phyloP scores from a whole-genome alignment of 2,113 vertebrate genomes.

The Laterallus jamaicensis region DNA sequence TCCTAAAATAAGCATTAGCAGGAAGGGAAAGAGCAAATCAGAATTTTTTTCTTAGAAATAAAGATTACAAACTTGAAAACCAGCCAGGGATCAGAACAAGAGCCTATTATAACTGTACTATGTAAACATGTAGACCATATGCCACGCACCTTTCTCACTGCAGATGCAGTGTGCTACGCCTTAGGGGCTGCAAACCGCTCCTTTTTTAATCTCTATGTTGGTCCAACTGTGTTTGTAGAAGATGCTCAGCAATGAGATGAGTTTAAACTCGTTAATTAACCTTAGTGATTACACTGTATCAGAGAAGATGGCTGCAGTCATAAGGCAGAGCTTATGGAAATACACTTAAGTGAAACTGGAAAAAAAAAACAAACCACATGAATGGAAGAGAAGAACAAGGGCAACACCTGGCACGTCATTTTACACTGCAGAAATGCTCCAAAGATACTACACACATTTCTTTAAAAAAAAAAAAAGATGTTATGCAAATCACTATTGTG shows the following conservation, averaged over 20 bases:
- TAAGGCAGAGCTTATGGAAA: not conserved
- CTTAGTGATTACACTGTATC: not conserved
- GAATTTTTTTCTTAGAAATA: not conserved
- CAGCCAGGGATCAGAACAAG: not conserved
- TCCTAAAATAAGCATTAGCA: not conserved
- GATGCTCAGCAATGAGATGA: not conserved
- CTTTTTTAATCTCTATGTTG: not conserved
- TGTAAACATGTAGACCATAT: not conserved
- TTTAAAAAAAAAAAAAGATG: not conserved
- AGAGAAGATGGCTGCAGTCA: not conserved
- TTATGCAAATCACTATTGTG: not conserved
- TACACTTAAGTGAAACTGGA: not conserved
- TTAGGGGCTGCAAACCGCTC: not conserved
- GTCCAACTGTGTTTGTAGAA: not conserved
- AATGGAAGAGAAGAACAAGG: not conserved
- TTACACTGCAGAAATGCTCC: not conserved
- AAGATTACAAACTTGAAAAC: not conserved
- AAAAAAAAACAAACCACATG: not conserved
- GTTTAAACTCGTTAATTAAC: constrained; percentile 11
- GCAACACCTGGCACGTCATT: not conserved
- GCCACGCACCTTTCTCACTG: not conserved
- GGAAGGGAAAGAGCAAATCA: not conserved
- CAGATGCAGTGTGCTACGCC: not conserved
- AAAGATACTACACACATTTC: not conserved
- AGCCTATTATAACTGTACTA: not conserved